These are phyloP conservation scores for Orchestes rusci DNA, from an alignment of 2,888 invertebrate genomes.

Conservation along the genomic window DNA sequence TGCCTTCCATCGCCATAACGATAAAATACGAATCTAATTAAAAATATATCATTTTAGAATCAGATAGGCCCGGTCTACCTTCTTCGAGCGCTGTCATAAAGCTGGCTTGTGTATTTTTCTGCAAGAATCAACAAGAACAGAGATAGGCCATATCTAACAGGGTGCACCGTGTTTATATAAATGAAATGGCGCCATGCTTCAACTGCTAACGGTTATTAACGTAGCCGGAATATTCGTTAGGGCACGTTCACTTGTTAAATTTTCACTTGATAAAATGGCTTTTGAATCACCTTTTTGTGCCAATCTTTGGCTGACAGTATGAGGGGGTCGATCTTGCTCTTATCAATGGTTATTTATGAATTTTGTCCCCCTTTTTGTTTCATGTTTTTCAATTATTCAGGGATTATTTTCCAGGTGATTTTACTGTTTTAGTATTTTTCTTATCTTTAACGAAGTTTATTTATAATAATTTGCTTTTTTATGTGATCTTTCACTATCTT, in stretches of 20 bases:
- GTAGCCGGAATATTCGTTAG: slow-evolving; percentile 43
- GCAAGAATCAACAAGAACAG: slow-evolving; percentile 32
- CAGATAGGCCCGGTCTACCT: slow-evolving; percentile 20
- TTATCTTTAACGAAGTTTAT: too few species aligned
- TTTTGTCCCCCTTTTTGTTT: too few species aligned
- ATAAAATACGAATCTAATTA: slow-evolving; percentile 22
- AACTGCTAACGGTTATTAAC: slow-evolving; percentile 44
- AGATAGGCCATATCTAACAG: slow-evolving; percentile 33
- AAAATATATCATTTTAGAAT: slow-evolving; percentile 21
- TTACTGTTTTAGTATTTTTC: too few species aligned
- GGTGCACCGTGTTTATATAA: slow-evolving; percentile 45
- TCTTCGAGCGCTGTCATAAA: slow-evolving; percentile 21
- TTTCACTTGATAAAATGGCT: slow-evolving; percentile 41
- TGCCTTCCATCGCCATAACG: slow-evolving; percentile 11
- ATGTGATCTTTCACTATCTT: too few species aligned
- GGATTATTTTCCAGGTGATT: too few species aligned
- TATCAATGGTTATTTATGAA: too few species aligned
- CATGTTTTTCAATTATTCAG: too few species aligned
- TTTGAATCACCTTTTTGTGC: too few species aligned
- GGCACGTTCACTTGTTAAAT: slow-evolving; percentile 43
- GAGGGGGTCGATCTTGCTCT: too few species aligned
- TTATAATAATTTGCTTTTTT: too few species aligned
- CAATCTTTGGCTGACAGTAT: too few species aligned
- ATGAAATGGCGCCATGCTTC: slow-evolving; percentile 47
- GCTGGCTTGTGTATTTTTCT: slow-evolving; percentile 23